Conservation (phyloP, 1,140 invertebrate genomes). For the Copidosoma floridanum region DNA sequence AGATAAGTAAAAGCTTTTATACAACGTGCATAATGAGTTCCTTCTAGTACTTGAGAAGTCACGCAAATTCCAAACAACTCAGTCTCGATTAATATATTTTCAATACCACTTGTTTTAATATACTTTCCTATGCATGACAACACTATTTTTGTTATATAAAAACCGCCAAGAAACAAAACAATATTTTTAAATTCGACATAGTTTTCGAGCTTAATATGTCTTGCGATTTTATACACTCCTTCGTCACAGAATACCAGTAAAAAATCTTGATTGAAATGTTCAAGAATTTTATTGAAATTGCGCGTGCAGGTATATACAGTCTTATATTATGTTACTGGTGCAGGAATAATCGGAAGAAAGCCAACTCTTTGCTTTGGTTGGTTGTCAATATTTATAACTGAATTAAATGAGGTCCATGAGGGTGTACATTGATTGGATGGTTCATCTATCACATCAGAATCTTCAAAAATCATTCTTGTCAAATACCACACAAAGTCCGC, state of each 20-base stretch:
- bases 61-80: constrained; percentile 5
- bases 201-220: not conserved
- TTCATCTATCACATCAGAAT: not conserved
- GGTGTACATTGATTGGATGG: not conserved
- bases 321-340: not conserved
- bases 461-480: not conserved
- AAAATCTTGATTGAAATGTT: not conserved
- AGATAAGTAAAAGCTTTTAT: constrained; percentile 18
- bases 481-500: not conserved
- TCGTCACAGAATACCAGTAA: not conserved
- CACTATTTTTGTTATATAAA: constrained; percentile 22
- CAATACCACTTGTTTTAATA: constrained; percentile 23
- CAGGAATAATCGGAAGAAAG: not conserved
- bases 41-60: constrained; percentile 20
- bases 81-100: constrained; percentile 25
- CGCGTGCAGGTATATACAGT: not conserved
- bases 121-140: constrained; percentile 23
- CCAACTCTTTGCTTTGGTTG: not conserved
- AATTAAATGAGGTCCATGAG: not conserved
- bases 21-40: constrained; percentile 21
- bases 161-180: constrained; percentile 16
- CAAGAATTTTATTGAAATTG: not conserved
- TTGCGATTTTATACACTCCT: not conserved
- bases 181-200: constrained; percentile 3
- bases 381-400: not conserved